A percentile compares a stretch with the other conserved stretches of the same genome.
These are phyloP conservation scores for Thalpophila matura DNA, from an alignment of 2,888 invertebrate species.

Conservation along the genomic window DNA sequence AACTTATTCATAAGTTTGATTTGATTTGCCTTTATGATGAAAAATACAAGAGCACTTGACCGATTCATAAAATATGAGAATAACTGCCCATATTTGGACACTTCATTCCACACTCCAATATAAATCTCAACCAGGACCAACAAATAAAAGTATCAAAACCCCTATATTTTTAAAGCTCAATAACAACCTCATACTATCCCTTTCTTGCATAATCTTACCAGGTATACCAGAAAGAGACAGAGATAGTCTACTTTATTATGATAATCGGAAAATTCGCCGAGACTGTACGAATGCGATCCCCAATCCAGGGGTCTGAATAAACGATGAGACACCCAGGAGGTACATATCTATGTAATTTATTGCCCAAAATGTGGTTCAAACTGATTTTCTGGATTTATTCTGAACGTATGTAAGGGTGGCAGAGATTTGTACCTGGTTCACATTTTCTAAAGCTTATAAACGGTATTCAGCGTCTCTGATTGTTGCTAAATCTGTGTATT, in stretches of 20 bases:
- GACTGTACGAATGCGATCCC: constrained; percentile 74
- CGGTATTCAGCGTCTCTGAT: background rate
- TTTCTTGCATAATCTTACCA: background rate
- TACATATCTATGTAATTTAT: constrained; percentile 76
- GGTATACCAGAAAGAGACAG: constrained; percentile 62
- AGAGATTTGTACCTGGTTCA: constrained; percentile 55
- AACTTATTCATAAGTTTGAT: constrained; percentile 15
- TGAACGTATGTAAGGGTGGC: constrained; percentile 37
- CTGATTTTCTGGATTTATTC: constrained; percentile 64
- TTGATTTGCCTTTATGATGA: constrained; percentile 7
- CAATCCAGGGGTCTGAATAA: constrained; percentile 80
- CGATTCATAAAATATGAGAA: constrained; percentile 44
- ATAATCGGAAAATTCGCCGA: constrained; percentile 85
- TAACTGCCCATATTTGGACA: constrained; percentile 41
- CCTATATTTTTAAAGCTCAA: constrained; percentile 58
- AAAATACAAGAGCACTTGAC: background rate
- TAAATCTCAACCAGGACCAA: constrained; percentile 40
- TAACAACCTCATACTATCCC: constrained; percentile 38
- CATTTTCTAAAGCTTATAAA: constrained; percentile 1
- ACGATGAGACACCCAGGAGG: constrained; percentile 77
- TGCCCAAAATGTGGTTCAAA: constrained; percentile 59
- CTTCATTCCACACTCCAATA: constrained; percentile 38
- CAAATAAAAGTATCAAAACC: constrained; percentile 59
- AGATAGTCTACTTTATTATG: constrained; percentile 82
- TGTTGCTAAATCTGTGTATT: background rate